These are phyloP conservation scores for Caretta caretta DNA, from an alignment of 2,113 vertebrate species.

Conservation along the genomic window DNA sequence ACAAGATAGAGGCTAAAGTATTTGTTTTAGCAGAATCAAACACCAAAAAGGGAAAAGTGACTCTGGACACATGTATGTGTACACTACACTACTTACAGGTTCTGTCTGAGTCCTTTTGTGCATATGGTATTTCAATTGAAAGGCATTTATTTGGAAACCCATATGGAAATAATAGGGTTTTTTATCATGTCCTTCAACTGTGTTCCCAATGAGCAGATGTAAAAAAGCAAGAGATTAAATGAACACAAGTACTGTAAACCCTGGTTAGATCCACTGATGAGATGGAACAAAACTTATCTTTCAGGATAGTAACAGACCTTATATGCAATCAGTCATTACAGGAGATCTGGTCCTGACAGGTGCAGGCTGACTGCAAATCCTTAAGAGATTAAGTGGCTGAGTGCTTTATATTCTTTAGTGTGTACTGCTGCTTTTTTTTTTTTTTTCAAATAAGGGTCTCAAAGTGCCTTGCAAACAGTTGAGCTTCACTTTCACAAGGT, in stretches of 20 bases:
- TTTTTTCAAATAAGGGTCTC: rapidly evolving
- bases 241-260: neutral
- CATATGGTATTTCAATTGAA: neutral
- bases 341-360: rapidly evolving
- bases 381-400: neutral
- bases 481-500: neutral
- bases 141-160: constrained; percentile 21
- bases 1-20: neutral
- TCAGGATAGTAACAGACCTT: neutral
- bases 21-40: neutral
- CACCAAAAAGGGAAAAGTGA: constrained; percentile 17
- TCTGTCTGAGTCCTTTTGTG: constrained; percentile 21
- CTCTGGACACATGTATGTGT: neutral
- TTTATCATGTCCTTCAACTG: constrained; percentile 10
- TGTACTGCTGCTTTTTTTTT: rapidly evolving
- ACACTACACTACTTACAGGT: neutral
- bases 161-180: constrained; percentile 55
- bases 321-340: rapidly evolving
- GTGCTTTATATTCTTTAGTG: rapidly evolving
- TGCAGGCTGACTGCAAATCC: rapidly evolving
- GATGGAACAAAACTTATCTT: neutral
- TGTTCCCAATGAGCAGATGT: constrained; percentile 33
- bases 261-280: neutral
- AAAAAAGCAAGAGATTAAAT: neutral
- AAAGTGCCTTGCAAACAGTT: neutral